phyloP scores from a whole-genome alignment of 2,113 vertebrate species.

The Eleginops maclovinus region DNA sequence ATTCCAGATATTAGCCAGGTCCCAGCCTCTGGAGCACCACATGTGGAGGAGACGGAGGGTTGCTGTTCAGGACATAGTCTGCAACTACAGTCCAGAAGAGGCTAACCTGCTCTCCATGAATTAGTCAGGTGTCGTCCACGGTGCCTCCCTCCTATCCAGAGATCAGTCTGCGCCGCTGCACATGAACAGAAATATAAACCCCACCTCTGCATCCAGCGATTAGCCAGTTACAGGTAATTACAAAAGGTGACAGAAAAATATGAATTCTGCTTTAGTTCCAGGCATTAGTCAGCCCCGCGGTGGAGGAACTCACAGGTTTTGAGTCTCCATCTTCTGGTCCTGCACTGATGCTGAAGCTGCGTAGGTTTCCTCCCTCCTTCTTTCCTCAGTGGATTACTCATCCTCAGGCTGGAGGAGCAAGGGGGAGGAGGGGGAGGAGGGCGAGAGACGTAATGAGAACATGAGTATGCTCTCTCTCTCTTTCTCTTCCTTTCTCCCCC shows the following conservation, averaged over 20 bases:
- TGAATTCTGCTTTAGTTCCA: neutral
- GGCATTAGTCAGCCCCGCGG: neutral
- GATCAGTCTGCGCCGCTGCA: slow-evolving; percentile 31
- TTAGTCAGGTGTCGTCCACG: slow-evolving; percentile 15
- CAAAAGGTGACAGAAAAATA: neutral
- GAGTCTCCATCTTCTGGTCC: slow-evolving; percentile 5
- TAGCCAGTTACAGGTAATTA: neutral
- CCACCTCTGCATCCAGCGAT: neutral
- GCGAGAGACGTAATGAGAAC: neutral
- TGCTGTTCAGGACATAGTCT: slow-evolving; percentile 9
- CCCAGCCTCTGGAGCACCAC: slow-evolving; percentile 25
- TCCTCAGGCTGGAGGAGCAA: slow-evolving; percentile 45
- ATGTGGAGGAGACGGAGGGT: neutral
- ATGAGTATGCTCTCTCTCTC: slow-evolving; percentile 8
- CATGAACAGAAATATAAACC: neutral
- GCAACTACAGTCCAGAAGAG: neutral
- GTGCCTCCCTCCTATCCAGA: slow-evolving; percentile 25
- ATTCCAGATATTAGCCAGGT: slow-evolving; percentile 51
- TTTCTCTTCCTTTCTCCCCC: neutral
- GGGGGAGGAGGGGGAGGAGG: neutral
- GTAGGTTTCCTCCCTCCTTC: slow-evolving; percentile 10
- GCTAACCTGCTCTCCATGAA: neutral
- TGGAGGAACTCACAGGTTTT: slow-evolving; percentile 15
- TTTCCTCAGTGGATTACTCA: slow-evolving; percentile 62
- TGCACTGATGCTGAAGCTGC: slow-evolving; percentile 54